Percentiles rank a stretch among this genome's conserved stretches.
phyloP scores from a whole-genome alignment of 2,113 vertebrate genomes.

The Phaethornis superciliosus region DNA sequence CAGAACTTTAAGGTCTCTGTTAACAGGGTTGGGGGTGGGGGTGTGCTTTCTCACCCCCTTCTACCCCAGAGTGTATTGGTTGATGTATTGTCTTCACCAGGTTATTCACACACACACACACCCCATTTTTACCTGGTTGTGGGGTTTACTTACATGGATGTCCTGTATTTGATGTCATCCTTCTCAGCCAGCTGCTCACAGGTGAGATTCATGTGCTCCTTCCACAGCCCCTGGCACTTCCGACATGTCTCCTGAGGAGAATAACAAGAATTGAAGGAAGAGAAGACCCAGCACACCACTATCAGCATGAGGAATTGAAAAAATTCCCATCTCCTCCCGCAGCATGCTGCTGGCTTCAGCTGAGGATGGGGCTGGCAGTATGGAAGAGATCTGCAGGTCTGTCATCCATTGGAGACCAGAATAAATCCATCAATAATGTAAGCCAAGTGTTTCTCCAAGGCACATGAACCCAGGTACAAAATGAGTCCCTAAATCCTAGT shows the following conservation, averaged over 20 bases:
- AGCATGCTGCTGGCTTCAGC: background rate
- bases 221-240: constrained; percentile 95
- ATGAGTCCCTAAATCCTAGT: background rate
- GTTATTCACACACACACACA: background rate
- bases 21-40: background rate
- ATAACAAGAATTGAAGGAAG: constrained; percentile 13
- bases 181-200: constrained; percentile 92
- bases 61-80: no score
- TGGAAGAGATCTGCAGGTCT: background rate
- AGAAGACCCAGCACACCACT: background rate
- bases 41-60: background rate
- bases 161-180: constrained; percentile 93
- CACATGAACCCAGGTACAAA: background rate
- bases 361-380: background rate
- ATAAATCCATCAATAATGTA: background rate
- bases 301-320: background rate
- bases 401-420: background rate
- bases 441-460: background rate
- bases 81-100: fast-evolving
- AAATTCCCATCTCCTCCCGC: background rate
- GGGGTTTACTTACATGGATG: constrained; percentile 86
- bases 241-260: constrained; percentile 88
- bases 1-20: background rate
- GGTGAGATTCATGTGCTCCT: constrained; percentile 91
- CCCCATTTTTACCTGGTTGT: background rate